Percentiles rank a stretch among this genome's conserved stretches.
These are phyloP conservation scores for Calcarius lapponicus DNA, from an alignment of 2,797 vertebrate species.

Conservation along the genomic window DNA sequence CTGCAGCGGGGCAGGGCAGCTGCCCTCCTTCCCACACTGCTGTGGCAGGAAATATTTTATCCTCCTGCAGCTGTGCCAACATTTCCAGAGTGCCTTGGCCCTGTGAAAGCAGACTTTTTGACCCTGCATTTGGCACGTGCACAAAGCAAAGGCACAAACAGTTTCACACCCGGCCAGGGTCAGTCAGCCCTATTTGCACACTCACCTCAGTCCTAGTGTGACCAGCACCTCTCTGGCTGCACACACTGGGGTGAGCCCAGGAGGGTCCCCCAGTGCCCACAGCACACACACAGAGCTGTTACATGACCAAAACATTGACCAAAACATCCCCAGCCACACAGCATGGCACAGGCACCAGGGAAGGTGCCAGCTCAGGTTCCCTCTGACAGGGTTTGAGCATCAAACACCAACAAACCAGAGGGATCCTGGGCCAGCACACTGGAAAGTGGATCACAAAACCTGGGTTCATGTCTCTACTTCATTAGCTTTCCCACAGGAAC, in stretches of 20 bases:
- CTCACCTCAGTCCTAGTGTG: rapidly evolving
- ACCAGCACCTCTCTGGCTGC: neutral
- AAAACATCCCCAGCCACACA: neutral
- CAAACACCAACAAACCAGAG: neutral
- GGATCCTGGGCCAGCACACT: neutral
- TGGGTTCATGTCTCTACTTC: neutral
- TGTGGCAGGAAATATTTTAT: constrained; percentile 16
- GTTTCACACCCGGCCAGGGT: rapidly evolving
- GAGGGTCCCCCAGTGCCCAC: neutral
- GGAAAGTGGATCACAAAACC: neutral
- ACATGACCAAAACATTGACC: rapidly evolving
- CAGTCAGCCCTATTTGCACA: neutral
- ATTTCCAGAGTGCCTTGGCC: constrained; percentile 5
- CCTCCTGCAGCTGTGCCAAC: neutral
- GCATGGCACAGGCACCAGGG: neutral
- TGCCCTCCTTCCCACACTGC: neutral
- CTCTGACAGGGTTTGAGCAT: rapidly evolving
- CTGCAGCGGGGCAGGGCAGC: neutral
- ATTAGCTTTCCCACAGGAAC: neutral
- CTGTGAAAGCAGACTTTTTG: neutral
- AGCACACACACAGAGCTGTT: neutral
- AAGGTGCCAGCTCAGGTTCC: neutral
- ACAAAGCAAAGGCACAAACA: neutral
- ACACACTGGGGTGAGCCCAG: rapidly evolving
- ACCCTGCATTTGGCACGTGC: neutral